These are phyloP conservation scores for Leptinotarsa lineolata DNA, from an alignment of 1,140 invertebrate genomes.

Conservation along the genomic window DNA sequence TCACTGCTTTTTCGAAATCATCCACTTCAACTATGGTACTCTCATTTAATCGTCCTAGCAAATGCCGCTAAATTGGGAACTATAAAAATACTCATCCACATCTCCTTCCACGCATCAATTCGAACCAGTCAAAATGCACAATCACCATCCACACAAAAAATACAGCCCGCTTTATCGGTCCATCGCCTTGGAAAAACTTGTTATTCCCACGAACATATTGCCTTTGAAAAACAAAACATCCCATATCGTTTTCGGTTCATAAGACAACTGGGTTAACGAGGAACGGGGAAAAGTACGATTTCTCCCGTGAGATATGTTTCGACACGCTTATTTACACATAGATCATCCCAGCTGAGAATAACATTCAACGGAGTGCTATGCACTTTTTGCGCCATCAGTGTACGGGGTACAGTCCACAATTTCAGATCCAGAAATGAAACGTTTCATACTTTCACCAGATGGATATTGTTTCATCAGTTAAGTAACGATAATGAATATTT, in stretches of 20 bases:
- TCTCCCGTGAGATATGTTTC: constrained; percentile 12
- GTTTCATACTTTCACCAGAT: too few species aligned
- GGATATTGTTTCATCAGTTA: too few species aligned
- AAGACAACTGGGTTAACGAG: constrained; percentile 21
- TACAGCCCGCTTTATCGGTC: not conserved
- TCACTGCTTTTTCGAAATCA: too few species aligned
- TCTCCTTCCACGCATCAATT: too few species aligned
- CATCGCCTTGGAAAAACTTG: constrained; percentile 17
- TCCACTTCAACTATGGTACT: too few species aligned
- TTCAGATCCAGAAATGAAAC: not conserved
- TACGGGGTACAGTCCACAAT: not conserved
- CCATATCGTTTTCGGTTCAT: constrained; percentile 21
- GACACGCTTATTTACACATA: not conserved
- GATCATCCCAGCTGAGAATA: not conserved
- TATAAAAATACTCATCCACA: too few species aligned
- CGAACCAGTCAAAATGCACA: too few species aligned
- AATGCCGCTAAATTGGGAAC: too few species aligned
- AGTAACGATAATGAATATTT: too few species aligned
- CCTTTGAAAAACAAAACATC: constrained; percentile 12
- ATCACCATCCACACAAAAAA: too few species aligned
- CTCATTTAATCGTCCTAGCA: too few species aligned
- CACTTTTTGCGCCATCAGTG: not conserved
- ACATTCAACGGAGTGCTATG: not conserved
- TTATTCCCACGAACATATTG: constrained; percentile 11
- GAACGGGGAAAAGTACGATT: not conserved